phyloP scores from a whole-genome alignment of 2,888 invertebrate genomes.

The Plebejus argus region DNA sequence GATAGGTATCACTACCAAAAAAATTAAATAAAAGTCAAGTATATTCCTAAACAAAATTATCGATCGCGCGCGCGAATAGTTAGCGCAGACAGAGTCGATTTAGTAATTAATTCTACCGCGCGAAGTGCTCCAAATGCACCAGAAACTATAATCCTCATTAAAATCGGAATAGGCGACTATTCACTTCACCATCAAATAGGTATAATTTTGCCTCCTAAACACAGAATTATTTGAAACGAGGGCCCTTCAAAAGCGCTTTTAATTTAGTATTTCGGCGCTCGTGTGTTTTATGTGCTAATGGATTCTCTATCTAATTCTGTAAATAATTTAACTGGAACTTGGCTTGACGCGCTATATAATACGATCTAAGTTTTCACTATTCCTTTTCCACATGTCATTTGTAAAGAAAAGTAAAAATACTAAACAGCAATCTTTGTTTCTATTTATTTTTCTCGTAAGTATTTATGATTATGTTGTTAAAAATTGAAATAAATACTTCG shows the following conservation, averaged over 20 bases:
- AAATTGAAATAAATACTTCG: not conserved
- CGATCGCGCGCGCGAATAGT: conserved; percentile 43
- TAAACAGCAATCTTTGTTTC: not conserved
- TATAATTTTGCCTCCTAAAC: conserved; percentile 76
- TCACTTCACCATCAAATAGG: conserved; percentile 72
- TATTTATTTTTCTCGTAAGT: not conserved
- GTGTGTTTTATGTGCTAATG: not conserved
- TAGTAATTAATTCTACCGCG: conserved; percentile 78
- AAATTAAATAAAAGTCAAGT: not conserved
- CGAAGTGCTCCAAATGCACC: conserved; percentile 77
- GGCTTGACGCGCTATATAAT: too few species aligned
- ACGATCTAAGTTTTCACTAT: not conserved
- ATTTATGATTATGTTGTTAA: not conserved
- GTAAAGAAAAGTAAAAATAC: not conserved
- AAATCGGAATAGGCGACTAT: conserved; percentile 76
- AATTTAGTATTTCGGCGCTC: conserved; percentile 37
- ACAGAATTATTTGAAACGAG: conserved; percentile 49
- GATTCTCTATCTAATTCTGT: not conserved
- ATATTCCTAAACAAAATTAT: conserved; percentile 13
- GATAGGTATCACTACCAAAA: not conserved
- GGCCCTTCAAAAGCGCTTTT: conserved; percentile 37
- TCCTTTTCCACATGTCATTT: too few species aligned
- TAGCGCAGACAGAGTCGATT: conserved; percentile 67
- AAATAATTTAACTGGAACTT: conserved; percentile 15
- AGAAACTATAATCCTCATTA: conserved; percentile 79